Percentiles rank a stretch among this genome's conserved stretches.
These are phyloP conservation scores for Acromyrmex echinatior DNA, from an alignment of 1,140 invertebrate genomes.

Conservation along the genomic window DNA sequence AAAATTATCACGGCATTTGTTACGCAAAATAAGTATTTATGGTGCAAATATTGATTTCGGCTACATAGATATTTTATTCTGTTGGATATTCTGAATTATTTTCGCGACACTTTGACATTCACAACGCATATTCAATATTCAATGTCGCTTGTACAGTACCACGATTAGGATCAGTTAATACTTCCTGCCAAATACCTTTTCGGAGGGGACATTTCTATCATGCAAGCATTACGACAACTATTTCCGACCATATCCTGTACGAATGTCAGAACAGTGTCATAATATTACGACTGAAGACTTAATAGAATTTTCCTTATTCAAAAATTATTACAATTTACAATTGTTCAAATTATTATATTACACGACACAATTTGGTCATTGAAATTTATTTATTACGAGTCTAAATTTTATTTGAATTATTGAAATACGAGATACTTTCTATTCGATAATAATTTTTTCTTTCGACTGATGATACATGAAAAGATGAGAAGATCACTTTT, in stretches of 20 bases:
- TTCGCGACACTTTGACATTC: slow-evolving; percentile 27
- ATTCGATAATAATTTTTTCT: slow-evolving; percentile 31
- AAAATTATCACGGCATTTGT: background rate
- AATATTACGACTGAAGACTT: background rate
- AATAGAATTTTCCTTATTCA: background rate
- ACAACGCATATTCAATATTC: slow-evolving; percentile 49
- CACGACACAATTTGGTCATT: background rate
- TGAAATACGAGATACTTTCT: slow-evolving; percentile 60
- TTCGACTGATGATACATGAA: slow-evolving; percentile 16
- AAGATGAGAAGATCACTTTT: slow-evolving; percentile 37
- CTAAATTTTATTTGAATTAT: background rate
- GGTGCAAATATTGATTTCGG: background rate
- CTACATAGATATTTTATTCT: background rate
- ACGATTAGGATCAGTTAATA: slow-evolving; percentile 68
- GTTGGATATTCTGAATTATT: background rate
- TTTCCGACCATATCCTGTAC: slow-evolving; percentile 38
- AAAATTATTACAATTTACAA: slow-evolving; percentile 4
- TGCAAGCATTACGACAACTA: slow-evolving; percentile 41
- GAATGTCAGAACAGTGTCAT: background rate
- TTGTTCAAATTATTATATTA: background rate
- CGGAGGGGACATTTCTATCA: slow-evolving; percentile 36
- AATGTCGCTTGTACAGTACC: slow-evolving; percentile 27
- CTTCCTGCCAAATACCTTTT: slow-evolving; percentile 70
- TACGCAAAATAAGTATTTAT: background rate
- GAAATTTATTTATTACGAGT: background rate